A percentile compares a stretch with the other conserved stretches of the same genome.
Conservation (phyloP, 2,113 vertebrate species). For the Jaculus jaculus region DNA sequence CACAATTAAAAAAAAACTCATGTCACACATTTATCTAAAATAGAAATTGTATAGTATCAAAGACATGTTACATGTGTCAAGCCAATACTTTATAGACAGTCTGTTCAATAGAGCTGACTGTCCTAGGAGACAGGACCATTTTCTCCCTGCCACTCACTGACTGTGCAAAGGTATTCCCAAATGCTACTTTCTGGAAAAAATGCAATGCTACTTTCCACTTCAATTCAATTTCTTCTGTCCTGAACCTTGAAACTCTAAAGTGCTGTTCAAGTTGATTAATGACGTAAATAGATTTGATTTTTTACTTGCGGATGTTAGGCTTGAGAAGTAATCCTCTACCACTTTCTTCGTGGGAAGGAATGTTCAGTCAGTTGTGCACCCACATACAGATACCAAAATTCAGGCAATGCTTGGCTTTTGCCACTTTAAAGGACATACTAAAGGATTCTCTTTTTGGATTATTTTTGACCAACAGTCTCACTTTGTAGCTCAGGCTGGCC, state of each 20-base stretch:
- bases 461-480: neutral
- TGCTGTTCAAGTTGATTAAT: neutral
- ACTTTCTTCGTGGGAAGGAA: neutral
- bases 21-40: neutral
- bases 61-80: neutral
- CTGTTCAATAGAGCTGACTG: neutral
- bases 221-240: neutral
- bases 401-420: neutral
- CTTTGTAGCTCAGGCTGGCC: neutral
- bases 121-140: neutral
- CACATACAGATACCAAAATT: neutral
- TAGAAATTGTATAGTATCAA: neutral
- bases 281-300: neutral
- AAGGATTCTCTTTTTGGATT: neutral
- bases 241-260: neutral
- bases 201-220: neutral
- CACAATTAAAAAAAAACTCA: conserved; percentile 34
- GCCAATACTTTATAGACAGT: neutral
- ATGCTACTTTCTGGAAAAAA: neutral
- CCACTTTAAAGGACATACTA: neutral
- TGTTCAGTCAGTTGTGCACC: neutral
- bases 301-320: neutral
- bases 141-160: neutral
- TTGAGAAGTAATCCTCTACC: neutral
- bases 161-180: neutral